A percentile compares a stretch with the other conserved stretches of the same genome.
phyloP scores from a whole-genome alignment of 2,113 vertebrate genomes.

The Marcusenius ussheri region DNA sequence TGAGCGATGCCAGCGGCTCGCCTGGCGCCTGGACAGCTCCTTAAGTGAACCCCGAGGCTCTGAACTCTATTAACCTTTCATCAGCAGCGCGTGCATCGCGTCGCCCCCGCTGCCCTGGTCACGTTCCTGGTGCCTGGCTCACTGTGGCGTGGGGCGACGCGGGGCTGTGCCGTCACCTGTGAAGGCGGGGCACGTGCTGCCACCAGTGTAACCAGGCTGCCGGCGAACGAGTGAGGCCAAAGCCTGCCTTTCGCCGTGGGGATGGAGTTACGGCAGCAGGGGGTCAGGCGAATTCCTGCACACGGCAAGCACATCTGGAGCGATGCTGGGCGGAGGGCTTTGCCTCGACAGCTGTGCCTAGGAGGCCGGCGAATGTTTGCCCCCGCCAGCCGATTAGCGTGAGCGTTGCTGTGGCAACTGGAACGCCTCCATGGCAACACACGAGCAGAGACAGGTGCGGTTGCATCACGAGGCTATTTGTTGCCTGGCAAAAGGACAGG shows the following conservation, averaged over 20 bases:
- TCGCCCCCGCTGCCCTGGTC: background rate
- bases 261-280: constrained; percentile 38
- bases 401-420: constrained; percentile 50
- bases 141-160: background rate
- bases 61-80: constrained; percentile 15
- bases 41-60: constrained; percentile 1
- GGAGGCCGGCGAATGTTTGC: constrained; percentile 51
- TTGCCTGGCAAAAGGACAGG: constrained; percentile 74
- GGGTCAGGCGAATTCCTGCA: constrained; percentile 68
- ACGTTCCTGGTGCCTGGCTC: background rate
- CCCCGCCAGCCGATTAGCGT: constrained; percentile 50
- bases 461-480: constrained; percentile 72
- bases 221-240: background rate
- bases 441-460: constrained; percentile 63
- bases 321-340: constrained; percentile 39
- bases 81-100: background rate
- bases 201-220: background rate
- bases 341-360: constrained; percentile 55
- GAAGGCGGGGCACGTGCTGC: background rate
- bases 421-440: constrained; percentile 61
- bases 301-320: constrained; percentile 70
- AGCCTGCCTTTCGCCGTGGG: background rate
- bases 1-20: background rate
- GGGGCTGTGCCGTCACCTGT: too few relatives aligned
- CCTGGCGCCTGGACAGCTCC: background rate